Evolutionary conservation across 2,113 vertebrate species (phyloP), one percentile per base, ranked within the genome.

Genomic region (Diadophis punctatus): DNA sequence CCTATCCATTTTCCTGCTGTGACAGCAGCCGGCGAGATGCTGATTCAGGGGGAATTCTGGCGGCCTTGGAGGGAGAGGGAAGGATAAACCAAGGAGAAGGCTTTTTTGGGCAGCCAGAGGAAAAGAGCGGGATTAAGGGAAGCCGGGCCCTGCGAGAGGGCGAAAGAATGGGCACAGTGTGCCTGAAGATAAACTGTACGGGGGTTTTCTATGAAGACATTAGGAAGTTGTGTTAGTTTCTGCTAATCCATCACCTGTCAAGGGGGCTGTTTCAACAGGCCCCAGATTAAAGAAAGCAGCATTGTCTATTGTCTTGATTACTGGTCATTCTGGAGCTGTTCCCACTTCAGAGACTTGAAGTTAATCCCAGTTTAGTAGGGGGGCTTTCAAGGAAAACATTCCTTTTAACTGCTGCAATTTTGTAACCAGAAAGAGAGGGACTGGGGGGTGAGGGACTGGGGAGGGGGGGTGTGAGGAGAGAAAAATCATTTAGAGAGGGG

Each of bases 191-290:
- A 89, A 96, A 90, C 63, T 85, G 80, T 86, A 93, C 89, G 80
- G 25, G 91, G 86, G 95, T 90, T 92, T 55, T 56, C 95, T 93
- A 95, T 88, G 95, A 97, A 96, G 95, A 93, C 88, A 51, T 20
- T 91, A 94, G 96, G 96, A 97, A 96, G 95, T 87, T 91, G 93
- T 92, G 95, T 87, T 20, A 90, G 94, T 22, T 53, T 88, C 95
- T 96, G 96, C 97, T 96, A 97, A 97, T 96, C 97, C 97, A 96
- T 97, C 97, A 97, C 97, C 97, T 97, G 97, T 97, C 97, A 93
- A 95, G 97, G 56, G 30, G 96, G 93, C 94, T 91, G 96, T 94
- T 96, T 93, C 49, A 39, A 89, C 93, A 89, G 88, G 93, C 86
- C 86, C 1, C 18, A 86, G 46, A 90, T 90, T 94, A 58, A 90